These are phyloP conservation scores for Nothoprocta perdicaria DNA, from an alignment of 2,113 vertebrate species.

Conservation along the genomic window DNA sequence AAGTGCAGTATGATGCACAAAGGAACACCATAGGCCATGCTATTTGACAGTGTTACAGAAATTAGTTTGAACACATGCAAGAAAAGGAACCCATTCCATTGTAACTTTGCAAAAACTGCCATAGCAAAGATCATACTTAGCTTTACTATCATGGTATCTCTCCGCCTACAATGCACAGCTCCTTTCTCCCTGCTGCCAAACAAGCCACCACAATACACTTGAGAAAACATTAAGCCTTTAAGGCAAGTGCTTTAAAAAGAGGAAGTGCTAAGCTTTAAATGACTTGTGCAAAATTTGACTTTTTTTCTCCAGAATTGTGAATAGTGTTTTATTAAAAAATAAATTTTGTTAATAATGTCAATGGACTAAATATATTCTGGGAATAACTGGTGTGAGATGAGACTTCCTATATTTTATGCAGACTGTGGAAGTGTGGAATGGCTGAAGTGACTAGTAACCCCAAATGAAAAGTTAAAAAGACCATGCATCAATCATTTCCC, in stretches of 20 bases:
- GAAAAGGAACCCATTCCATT: background rate
- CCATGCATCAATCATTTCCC: background rate
- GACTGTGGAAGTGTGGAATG: background rate
- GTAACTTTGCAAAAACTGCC: background rate
- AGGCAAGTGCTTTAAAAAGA: background rate
- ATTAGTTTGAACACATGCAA: background rate
- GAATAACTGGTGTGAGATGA: background rate
- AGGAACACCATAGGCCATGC: accelerated
- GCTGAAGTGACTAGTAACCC: background rate
- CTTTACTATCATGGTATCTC: background rate
- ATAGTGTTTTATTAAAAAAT: background rate
- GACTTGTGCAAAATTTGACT: background rate
- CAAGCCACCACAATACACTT: background rate
- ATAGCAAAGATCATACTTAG: background rate
- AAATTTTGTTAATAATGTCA: background rate
- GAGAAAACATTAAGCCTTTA: background rate
- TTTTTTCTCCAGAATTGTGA: background rate
- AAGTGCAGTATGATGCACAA: accelerated
- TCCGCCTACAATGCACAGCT: background rate
- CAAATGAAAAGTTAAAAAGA: background rate
- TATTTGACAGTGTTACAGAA: background rate
- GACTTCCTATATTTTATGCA: background rate
- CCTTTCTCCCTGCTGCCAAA: background rate
- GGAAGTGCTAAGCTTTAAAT: background rate
- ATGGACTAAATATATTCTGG: background rate